Evolutionary conservation across 2,888 invertebrate genomes (phyloP), one percentile per base, ranked within the genome.

Genomic region (Volucella inanis): DNA sequence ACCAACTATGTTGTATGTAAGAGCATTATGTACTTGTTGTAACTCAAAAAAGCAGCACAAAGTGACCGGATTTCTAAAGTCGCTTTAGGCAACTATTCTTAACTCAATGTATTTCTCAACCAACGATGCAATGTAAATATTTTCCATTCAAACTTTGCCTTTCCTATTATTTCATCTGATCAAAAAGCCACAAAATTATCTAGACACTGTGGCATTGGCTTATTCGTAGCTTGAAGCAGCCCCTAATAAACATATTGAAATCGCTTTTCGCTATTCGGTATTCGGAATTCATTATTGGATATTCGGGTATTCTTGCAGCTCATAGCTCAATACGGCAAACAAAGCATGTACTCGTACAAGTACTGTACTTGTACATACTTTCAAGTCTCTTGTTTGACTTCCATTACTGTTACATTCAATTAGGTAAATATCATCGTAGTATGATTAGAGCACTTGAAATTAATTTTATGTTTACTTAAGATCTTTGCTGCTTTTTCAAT

Each of bases 351-450:
- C 31, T 31, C 31, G 31, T 31, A 31, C 31, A 31, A 31, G 31
- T 31, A 31, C 31, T 31, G 31, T 31, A 31, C 31, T 61, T 4
- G 22, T 38, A 38, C 31, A 50, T 52, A 81, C 85, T 85, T 81
- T 81, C 77, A 74, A 76, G 62, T 82, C 78, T 64, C 80, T 84
- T 87, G 87, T 87, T 87, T 87, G 80, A 87, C 87, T 87, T 87
- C 87, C 87, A 87, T 87, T 88, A 87, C 87, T 83, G 87, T 87
- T 87, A 87, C 88, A 87, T 87, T 87, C 87, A 88, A 88, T 88
- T 87, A 88, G 87, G 87, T 88, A 88, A 88, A 88, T 88, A 88
- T 81, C 87, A 84, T 88, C 87, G 86, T 79, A 82, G 84, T 67
- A 87, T 88, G 87, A 87, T 88, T 88, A 87, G 87, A 87, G 78